Percentiles rank a stretch among this genome's conserved stretches.
Conservation (phyloP, 2,113 vertebrate genomes). For the Chloropsis hardwickii region DNA sequence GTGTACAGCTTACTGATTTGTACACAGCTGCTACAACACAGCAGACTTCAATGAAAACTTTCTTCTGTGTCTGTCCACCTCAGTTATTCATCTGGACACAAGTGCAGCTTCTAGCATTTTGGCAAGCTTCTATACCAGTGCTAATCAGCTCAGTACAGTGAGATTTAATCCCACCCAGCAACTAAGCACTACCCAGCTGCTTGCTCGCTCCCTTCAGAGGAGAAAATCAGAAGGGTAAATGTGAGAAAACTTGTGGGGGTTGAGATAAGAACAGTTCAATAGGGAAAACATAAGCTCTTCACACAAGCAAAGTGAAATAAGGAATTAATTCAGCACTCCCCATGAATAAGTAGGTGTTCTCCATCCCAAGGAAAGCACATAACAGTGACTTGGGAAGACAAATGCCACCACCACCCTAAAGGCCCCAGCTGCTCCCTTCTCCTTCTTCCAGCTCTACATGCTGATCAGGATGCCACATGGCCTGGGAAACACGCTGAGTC, state of each 20-base stretch:
- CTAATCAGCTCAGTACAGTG: background rate
- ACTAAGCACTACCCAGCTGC: too few species aligned
- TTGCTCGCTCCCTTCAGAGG: too few species aligned
- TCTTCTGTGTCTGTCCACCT: background rate
- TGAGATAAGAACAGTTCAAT: background rate
- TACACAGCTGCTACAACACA: background rate
- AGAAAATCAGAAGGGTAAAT: background rate
- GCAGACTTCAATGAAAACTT: fast-evolving
- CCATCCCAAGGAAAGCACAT: background rate
- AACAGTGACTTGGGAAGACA: background rate
- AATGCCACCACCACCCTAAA: background rate
- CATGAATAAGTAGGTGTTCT: background rate
- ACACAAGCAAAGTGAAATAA: background rate
- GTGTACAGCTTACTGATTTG: background rate
- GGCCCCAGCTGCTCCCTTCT: background rate
- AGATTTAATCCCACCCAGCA: background rate
- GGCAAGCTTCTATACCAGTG: background rate
- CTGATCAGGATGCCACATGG: background rate
- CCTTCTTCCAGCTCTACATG: background rate
- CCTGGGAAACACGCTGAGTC: background rate
- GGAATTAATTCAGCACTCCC: background rate
- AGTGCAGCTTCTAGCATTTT: background rate
- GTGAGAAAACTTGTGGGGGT: background rate
- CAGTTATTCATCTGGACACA: background rate
- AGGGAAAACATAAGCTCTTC: background rate